A percentile compares a stretch with the other conserved stretches of the same genome.
Conservation (phyloP, 2,113 vertebrate species). For the Oncorhynchus tshawytscha region DNA sequence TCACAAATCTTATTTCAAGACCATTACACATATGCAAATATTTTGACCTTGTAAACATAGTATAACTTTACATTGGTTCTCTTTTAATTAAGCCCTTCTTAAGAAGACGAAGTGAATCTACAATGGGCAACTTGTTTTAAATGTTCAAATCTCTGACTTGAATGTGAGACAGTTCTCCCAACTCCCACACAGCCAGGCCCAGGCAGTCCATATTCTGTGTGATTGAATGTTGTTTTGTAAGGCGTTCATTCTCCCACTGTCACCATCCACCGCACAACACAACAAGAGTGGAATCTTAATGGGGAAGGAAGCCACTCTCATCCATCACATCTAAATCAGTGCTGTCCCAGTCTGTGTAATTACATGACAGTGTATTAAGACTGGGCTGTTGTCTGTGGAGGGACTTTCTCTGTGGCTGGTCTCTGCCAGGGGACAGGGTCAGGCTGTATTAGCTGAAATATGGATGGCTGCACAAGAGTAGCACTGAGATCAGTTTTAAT, state of each 20-base stretch:
- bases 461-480: constrained; percentile 29
- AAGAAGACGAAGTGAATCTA: not conserved
- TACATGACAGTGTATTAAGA: constrained; percentile 55
- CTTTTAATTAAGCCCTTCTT: not conserved
- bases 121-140: not conserved
- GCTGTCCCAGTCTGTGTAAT: constrained; percentile 39
- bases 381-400: constrained; percentile 31
- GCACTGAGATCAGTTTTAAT: constrained; percentile 44
- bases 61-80: not conserved
- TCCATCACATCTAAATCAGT: constrained; percentile 25
- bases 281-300: constrained; percentile 43
- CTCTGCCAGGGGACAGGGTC: constrained; percentile 4
- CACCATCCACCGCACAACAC: constrained; percentile 19
- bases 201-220: constrained; percentile 1
- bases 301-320: not conserved
- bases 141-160: constrained; percentile 18
- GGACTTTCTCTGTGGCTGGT: constrained; percentile 46
- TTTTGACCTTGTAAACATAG: not conserved
- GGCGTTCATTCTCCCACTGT: not conserved
- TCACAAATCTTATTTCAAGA: not conserved
- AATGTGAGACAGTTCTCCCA: not conserved
- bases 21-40: not conserved
- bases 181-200: not conserved
- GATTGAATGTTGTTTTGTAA: constrained; percentile 9
- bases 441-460: constrained; percentile 13